Percentiles rank a stretch among this genome's conserved stretches.
These are phyloP conservation scores for Pelecanoides urinatrix DNA, from an alignment of 2,113 vertebrate species.

Conservation along the genomic window DNA sequence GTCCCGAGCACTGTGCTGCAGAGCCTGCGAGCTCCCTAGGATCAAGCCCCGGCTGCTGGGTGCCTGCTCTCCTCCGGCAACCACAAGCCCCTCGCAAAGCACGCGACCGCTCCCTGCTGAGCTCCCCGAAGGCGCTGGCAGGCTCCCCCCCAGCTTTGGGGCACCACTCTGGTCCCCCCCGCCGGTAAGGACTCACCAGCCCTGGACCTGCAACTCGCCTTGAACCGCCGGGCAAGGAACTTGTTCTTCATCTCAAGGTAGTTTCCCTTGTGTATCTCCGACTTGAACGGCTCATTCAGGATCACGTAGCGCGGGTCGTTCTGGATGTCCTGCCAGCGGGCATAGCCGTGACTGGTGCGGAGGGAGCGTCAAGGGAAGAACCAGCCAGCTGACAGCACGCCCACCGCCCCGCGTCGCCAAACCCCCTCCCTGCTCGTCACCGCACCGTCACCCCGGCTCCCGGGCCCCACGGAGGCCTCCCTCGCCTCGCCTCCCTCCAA, in stretches of 20 bases:
- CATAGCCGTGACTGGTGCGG: slow-evolving; percentile 87
- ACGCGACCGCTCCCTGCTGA: fast-evolving
- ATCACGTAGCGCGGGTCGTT: slow-evolving; percentile 92
- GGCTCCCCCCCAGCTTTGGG: fast-evolving
- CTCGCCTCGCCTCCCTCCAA: neutral
- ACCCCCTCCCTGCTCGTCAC: neutral
- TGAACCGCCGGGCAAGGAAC: slow-evolving; percentile 95
- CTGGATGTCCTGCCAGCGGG: slow-evolving; percentile 99
- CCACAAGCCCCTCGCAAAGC: fast-evolving
- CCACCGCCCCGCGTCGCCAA: fast-evolving
- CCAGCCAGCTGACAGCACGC: neutral
- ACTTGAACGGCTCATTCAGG: slow-evolving; percentile 96
- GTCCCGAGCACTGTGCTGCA: fast-evolving
- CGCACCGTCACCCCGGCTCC: fast-evolving
- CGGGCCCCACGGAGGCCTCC: fast-evolving
- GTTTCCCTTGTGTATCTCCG: slow-evolving; percentile 95
- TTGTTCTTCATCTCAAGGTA: slow-evolving; percentile 99
- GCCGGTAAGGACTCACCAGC: neutral
- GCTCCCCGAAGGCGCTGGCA: fast-evolving
- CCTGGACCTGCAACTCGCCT: slow-evolving; percentile 70
- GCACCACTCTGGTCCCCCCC: neutral
- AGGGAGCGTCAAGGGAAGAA: slow-evolving; percentile 59
- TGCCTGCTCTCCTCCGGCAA: neutral
- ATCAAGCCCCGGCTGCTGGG: neutral
- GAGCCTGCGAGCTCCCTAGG: fast-evolving